phyloP scores from a whole-genome alignment of 2,113 vertebrate genomes.

The Centropristis striata region DNA sequence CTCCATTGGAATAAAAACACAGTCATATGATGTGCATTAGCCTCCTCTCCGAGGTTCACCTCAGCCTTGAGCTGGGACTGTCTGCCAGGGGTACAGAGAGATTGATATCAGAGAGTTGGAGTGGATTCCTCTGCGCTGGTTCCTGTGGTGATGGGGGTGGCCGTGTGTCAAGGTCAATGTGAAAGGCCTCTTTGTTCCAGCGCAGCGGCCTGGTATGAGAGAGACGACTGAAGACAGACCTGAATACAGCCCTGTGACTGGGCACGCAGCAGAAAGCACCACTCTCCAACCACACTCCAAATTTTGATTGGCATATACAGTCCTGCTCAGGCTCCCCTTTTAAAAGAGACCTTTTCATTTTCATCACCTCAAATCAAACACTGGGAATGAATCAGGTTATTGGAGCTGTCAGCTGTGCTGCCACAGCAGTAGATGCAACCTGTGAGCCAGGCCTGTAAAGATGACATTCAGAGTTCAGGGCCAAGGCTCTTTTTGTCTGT shows the following conservation, averaged over 20 bases:
- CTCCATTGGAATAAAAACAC: slow-evolving; percentile 28
- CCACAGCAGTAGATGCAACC: slow-evolving; percentile 13
- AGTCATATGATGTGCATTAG: slow-evolving; percentile 57
- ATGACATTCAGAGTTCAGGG: slow-evolving; percentile 45
- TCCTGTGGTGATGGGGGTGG: slow-evolving; percentile 84
- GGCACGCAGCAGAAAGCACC: slow-evolving; percentile 63
- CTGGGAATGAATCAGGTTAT: slow-evolving; percentile 11
- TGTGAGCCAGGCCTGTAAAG: slow-evolving; percentile 30
- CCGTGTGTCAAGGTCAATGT: slow-evolving; percentile 85
- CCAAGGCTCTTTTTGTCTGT: slow-evolving; percentile 50
- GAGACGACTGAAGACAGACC: slow-evolving; percentile 66
- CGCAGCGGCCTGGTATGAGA: slow-evolving; percentile 71
- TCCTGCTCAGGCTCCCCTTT: slow-evolving; percentile 34
- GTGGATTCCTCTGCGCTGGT: slow-evolving; percentile 80
- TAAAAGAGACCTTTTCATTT: slow-evolving; percentile 54
- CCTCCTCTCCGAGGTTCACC: slow-evolving; percentile 40
- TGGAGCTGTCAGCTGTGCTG: slow-evolving; percentile 1
- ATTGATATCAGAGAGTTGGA: slow-evolving; percentile 78
- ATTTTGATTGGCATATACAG: slow-evolving; percentile 73
- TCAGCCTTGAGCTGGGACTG: slow-evolving; percentile 41
- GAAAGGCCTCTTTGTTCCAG: slow-evolving; percentile 85
- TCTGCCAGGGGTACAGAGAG: slow-evolving; percentile 66
- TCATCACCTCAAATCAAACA: slow-evolving; percentile 67
- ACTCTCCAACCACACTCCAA: slow-evolving; percentile 61
- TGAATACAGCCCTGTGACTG: slow-evolving; percentile 74